A percentile compares a stretch with the other conserved stretches of the same genome.
Evolutionary conservation across 2,797 vertebrate genomes (phyloP).

Genomic region (Loriculus beryllinus): DNA sequence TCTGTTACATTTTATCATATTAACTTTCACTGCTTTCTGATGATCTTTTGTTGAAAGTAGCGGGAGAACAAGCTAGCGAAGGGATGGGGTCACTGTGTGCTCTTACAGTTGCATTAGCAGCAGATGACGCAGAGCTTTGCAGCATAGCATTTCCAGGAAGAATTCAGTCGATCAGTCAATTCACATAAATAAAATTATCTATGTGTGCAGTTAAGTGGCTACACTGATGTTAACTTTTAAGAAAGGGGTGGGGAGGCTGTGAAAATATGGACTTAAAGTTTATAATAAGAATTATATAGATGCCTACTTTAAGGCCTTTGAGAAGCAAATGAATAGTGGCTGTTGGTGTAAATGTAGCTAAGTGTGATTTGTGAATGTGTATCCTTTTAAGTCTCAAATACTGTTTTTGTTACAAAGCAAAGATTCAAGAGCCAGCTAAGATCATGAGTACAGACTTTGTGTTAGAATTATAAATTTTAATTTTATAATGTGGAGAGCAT

Average conservation of each 20-base stretch:
- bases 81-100: neutral
- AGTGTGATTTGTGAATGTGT: neutral
- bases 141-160: neutral
- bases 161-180: neutral
- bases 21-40: neutral
- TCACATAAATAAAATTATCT: neutral
- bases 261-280: neutral
- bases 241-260: neutral
- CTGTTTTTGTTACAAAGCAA: neutral
- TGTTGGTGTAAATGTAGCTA: neutral
- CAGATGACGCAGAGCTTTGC: neutral
- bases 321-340: neutral
- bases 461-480: neutral
- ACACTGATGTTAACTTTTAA: neutral
- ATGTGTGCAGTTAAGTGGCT: fast-evolving
- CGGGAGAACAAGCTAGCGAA: neutral
- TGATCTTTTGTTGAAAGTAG: neutral
- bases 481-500: neutral
- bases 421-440: neutral
- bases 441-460: neutral
- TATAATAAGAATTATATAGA: neutral
- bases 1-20: neutral
- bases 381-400: neutral
- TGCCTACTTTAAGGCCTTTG: neutral
- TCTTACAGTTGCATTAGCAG: neutral